Conservation (phyloP, 2,888 invertebrate species). For the Dastarcus helophoroides region DNA sequence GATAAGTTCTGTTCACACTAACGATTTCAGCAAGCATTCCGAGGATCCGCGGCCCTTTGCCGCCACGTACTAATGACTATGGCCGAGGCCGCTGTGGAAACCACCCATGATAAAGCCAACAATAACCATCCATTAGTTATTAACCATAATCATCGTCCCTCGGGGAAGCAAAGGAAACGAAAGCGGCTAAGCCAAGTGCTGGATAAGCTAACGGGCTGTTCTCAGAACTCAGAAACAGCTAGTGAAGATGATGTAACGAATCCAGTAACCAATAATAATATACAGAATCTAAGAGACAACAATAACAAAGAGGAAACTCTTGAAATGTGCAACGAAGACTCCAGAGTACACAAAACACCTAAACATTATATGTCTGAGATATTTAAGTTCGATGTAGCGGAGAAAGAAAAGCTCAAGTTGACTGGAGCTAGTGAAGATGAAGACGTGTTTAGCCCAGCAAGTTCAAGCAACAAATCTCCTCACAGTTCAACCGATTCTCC, state of each 20-base stretch:
- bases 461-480: conserved; percentile 44
- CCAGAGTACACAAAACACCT: conserved; percentile 18
- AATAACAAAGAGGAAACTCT: conserved; percentile 34
- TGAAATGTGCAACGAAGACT: conserved; percentile 15
- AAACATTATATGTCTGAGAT: conserved; percentile 38
- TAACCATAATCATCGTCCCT: conserved; percentile 48
- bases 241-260: conserved; percentile 18
- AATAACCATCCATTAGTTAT: conserved; percentile 49
- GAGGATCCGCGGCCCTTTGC: conserved; percentile 46
- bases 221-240: conserved; percentile 17
- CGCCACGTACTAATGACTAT: conserved; percentile 55
- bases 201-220: conserved; percentile 52
- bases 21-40: no score
- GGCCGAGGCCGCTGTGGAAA: conserved; percentile 53
- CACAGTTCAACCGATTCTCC: conserved; percentile 45
- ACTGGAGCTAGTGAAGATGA: conserved; percentile 43
- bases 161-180: conserved; percentile 61
- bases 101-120: conserved; percentile 39
- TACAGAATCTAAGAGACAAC: conserved; percentile 33
- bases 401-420: conserved; percentile 27
- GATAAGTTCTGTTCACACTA: no score
- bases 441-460: conserved; percentile 47
- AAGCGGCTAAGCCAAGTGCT: conserved; percentile 70
- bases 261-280: conserved; percentile 35
- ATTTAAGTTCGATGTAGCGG: conserved; percentile 41